Evolutionary conservation across 2,888 invertebrate genomes (phyloP).

Genomic region (Neoascia interrupta): DNA sequence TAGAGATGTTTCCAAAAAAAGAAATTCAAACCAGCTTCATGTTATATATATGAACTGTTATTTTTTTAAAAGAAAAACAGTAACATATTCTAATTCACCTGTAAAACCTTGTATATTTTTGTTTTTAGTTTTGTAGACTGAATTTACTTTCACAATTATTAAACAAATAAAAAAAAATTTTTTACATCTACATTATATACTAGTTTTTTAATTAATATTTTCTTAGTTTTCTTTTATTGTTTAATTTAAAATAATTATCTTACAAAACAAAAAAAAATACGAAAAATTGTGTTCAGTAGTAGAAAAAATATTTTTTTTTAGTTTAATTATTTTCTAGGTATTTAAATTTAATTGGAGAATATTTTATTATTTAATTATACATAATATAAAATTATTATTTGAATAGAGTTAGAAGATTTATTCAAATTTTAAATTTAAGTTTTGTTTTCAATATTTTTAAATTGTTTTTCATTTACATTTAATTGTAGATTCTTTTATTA

Average conservation of each 20-base stretch:
- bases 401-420: no score
- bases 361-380: no score
- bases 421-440: background rate
- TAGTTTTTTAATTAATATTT: constrained; percentile 13
- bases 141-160: constrained; percentile 43
- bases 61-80: no score
- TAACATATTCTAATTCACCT: background rate
- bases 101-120: constrained; percentile 7
- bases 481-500: no score
- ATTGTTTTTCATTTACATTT: no score
- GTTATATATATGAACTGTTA: no score
- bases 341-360: constrained; percentile 34
- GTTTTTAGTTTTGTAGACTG: constrained; percentile 50
- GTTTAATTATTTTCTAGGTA: constrained; percentile 19
- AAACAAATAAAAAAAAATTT: constrained; percentile 28
- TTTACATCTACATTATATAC: constrained; percentile 15
- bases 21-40: no score
- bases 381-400: no score
- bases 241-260: constrained; percentile 16
- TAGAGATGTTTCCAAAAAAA: no score
- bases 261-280: constrained; percentile 13
- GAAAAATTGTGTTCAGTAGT: constrained; percentile 56
- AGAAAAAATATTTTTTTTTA: constrained; percentile 49
- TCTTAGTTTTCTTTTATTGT: constrained; percentile 10
- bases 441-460: no score